Conservation (phyloP, 1,140 invertebrate species). For the Heliothis subflexa region DNA sequence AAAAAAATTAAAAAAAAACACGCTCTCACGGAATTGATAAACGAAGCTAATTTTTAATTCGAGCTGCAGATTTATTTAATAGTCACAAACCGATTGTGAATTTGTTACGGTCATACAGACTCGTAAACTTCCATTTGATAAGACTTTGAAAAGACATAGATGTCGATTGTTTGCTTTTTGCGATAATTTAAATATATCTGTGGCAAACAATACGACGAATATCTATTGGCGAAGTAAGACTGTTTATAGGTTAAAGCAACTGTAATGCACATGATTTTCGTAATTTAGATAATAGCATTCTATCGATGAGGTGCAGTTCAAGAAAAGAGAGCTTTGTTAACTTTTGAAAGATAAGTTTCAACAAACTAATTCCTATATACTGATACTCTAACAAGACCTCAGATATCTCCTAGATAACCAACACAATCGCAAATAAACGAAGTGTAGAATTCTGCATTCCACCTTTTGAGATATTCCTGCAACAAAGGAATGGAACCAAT, state of each 20-base stretch:
- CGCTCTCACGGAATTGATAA: slow-evolving; percentile 52
- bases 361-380: neutral
- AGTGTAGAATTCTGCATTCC: slow-evolving; percentile 10
- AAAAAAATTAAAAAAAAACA: slow-evolving; percentile 41
- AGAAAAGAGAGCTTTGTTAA: no score
- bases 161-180: slow-evolving; percentile 38
- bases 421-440: neutral
- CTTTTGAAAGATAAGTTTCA: neutral
- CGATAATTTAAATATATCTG: slow-evolving; percentile 13
- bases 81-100: slow-evolving; percentile 53
- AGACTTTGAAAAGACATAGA: slow-evolving; percentile 18
- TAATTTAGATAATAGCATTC: no score
- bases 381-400: neutral
- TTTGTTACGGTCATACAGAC: slow-evolving; percentile 47
- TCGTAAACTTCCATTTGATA: slow-evolving; percentile 54
- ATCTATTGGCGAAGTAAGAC: neutral
- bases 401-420: neutral
- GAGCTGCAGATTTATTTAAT: slow-evolving; percentile 57
- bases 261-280: neutral
- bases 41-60: slow-evolving; percentile 57
- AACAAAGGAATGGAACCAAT: slow-evolving; percentile 6
- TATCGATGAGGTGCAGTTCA: no score
- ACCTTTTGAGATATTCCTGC: neutral
- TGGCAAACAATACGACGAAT: neutral
- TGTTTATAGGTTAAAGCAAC: neutral